Evolutionary conservation across 1,140 invertebrate species (phyloP), one percentile per base, ranked within the genome.

Genomic region (Oryctes rhinoceros): DNA sequence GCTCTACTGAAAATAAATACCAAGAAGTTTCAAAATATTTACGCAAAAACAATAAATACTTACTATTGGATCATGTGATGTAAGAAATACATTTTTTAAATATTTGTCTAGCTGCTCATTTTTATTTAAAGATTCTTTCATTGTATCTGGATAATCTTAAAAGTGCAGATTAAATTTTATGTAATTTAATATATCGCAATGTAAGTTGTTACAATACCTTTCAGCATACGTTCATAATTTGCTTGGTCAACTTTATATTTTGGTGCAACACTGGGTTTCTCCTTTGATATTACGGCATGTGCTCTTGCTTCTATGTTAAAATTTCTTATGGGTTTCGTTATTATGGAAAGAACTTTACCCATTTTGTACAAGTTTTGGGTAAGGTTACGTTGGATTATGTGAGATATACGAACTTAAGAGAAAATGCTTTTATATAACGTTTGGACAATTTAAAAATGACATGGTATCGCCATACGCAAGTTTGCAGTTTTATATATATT

Each of bases 241-340:
- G 91, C 88, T 62, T 90, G 59, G 74, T 90, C 91, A 1, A 89
- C 88, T 9, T 90, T 86, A 85, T 92, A 90, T 82, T 87, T 90
- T 0, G 94, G 94, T 30, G 94, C 93, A 47, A 90, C 87, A 35
- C 83, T 86, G 13, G 92, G 93, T 88, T 95, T 95, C 53, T 92
- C 90, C 85, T 90, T 90, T 0, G 90, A 91, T 82, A 95, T 90
- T 18, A 93, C 84, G 84, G 91, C 91, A 83, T 92, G 90, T 13
- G 93, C 93, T 81, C 94, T 90, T 85, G 91, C 92, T 85, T 94
- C 94, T 7, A 93, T 89, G 86, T 95, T 95, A 82, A 92, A 94
- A 62, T 89, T 89, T 83, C 89, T 89, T 3, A 90, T 78, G 35
- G 90, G 89, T 44, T 89, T 86, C 35, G 83, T 83, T 13, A 92